phyloP scores from a whole-genome alignment of 1,140 invertebrate genomes.

The Melitaea cinxia region DNA sequence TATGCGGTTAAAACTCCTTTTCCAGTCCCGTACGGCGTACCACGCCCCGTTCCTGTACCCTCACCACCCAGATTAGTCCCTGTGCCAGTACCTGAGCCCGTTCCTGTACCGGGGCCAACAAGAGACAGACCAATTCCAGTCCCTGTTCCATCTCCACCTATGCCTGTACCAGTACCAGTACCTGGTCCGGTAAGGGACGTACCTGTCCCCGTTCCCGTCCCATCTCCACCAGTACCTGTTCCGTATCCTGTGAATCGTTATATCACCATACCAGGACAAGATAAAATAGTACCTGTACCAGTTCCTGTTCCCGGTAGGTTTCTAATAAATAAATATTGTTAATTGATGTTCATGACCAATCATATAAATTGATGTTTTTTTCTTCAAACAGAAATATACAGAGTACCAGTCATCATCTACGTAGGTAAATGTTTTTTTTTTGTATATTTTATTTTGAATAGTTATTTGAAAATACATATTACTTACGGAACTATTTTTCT shows the following conservation, averaged over 20 bases:
- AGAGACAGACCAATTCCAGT: constrained; percentile 52
- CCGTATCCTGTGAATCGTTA: constrained; percentile 42
- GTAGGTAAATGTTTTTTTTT: neutral
- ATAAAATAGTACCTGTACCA: constrained; percentile 53
- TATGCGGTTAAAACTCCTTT: constrained; percentile 46
- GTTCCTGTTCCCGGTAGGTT: constrained; percentile 44
- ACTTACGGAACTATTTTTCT: constrained; percentile 8
- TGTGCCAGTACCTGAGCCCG: constrained; percentile 49
- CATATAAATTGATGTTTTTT: neutral
- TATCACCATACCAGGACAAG: constrained; percentile 45
- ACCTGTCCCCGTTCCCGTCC: constrained; percentile 55
- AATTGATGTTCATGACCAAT: neutral
- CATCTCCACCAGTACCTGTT: constrained; percentile 49
- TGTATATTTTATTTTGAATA: neutral
- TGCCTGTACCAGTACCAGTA: constrained; percentile 50
- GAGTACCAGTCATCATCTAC: neutral
- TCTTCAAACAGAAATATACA: neutral
- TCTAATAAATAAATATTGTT: neutral
- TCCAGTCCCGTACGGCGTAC: constrained; percentile 48
- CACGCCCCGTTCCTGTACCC: constrained; percentile 54
- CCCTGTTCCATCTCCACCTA: constrained; percentile 53
- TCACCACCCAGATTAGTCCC: constrained; percentile 48
- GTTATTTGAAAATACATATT: neutral
- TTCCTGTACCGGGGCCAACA: constrained; percentile 46
- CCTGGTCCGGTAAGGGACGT: constrained; percentile 47